Percentiles rank a stretch among this genome's conserved stretches.
These are phyloP conservation scores for Australoheros facetus DNA, from an alignment of 2,797 vertebrate genomes.

Conservation along the genomic window DNA sequence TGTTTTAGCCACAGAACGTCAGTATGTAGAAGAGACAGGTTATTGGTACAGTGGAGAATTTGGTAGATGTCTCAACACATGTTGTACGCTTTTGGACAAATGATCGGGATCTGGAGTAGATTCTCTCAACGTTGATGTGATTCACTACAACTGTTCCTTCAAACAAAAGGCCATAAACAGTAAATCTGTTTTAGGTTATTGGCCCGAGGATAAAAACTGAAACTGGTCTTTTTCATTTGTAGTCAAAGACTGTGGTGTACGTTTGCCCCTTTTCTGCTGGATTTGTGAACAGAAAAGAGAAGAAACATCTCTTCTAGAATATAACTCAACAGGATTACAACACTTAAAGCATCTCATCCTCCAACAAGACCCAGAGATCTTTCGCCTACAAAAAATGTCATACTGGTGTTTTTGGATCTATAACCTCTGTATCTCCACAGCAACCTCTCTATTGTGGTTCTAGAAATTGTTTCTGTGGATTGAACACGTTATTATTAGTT, in stretches of 20 bases:
- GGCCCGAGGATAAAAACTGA: slow-evolving; percentile 30
- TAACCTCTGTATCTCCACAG: background rate
- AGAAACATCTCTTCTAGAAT: background rate
- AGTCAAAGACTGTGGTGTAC: slow-evolving; percentile 48
- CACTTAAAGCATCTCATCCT: background rate
- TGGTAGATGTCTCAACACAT: slow-evolving; percentile 7
- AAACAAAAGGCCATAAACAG: slow-evolving; percentile 40
- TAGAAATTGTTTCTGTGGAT: background rate
- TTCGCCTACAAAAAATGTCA: background rate
- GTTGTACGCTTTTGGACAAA: slow-evolving; percentile 35
- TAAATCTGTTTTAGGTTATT: slow-evolving; percentile 53
- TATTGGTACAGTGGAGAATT: background rate
- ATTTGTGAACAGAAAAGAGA: background rate
- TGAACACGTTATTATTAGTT: background rate
- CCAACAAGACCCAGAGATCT: background rate
- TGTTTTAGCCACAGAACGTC: slow-evolving; percentile 44
- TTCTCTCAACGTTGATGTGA: slow-evolving; percentile 43
- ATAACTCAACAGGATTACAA: background rate
- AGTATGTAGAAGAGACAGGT: background rate
- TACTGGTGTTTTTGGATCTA: background rate
- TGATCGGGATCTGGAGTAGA: slow-evolving; percentile 31
- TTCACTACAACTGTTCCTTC: slow-evolving; percentile 46
- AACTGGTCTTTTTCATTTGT: slow-evolving; percentile 33
- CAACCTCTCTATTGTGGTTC: background rate
- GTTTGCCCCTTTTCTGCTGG: background rate